A percentile compares a stretch with the other conserved stretches of the same genome.
Conservation (phyloP, 2,797 vertebrate genomes). For the Prionace glauca region DNA sequence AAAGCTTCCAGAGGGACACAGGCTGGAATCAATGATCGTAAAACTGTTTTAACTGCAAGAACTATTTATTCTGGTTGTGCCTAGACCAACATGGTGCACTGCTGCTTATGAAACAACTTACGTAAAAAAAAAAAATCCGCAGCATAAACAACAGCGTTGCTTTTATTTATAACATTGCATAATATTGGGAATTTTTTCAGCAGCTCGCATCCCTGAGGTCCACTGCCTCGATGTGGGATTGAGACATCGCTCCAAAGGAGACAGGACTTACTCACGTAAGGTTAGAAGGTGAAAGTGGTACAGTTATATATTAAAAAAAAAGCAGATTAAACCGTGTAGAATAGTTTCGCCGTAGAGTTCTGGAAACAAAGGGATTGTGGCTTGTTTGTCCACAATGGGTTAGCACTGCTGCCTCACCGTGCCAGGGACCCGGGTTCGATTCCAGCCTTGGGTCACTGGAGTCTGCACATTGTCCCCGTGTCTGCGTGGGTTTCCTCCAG, state of each 20-base stretch:
- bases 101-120: background rate
- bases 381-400: no score
- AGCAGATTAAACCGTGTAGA: background rate
- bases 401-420: background rate
- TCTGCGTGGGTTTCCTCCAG: no score
- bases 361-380: background rate
- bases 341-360: background rate
- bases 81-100: background rate
- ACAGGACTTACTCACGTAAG: background rate
- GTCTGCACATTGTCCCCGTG: no score
- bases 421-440: no score
- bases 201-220: no score
- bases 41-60: conserved; percentile 27
- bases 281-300: background rate
- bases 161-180: conserved; percentile 11
- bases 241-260: background rate
- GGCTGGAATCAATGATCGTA: conserved; percentile 27
- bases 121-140: background rate
- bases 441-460: no score
- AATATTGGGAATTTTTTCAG: background rate
- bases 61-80: conserved; percentile 16
- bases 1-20: background rate
- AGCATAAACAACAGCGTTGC: background rate
- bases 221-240: background rate
- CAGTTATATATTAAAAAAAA: background rate